phyloP scores from a whole-genome alignment of 2,888 invertebrate genomes.

The Lamellibrachia columna region DNA sequence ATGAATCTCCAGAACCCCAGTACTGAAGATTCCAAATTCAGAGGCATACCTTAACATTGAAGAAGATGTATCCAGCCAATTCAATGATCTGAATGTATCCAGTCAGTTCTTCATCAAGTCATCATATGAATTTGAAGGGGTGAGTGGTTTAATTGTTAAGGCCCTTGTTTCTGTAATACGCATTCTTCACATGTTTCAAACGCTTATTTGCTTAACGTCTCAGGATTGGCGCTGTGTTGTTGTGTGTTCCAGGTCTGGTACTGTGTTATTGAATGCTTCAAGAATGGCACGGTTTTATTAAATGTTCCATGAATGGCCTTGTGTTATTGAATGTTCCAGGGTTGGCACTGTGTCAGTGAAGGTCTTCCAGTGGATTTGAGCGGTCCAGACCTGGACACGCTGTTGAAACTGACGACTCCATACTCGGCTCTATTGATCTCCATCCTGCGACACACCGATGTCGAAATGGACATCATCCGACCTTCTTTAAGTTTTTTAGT shows the following conservation, averaged over 20 bases:
- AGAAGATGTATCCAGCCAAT: constrained; percentile 10
- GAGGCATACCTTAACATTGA: constrained; percentile 21
- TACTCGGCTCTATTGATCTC: constrained; percentile 55
- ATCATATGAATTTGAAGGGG: constrained; percentile 63
- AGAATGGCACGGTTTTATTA: too few relatives aligned
- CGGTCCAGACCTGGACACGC: constrained; percentile 40
- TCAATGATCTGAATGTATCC: constrained; percentile 19
- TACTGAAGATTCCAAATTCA: constrained; percentile 17
- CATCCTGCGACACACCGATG: constrained; percentile 54
- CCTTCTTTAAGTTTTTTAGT: constrained; percentile 29
- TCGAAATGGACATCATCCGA: constrained; percentile 36
- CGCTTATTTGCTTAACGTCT: too few relatives aligned
- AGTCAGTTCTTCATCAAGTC: constrained; percentile 51
- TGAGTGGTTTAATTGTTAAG: constrained; percentile 35
- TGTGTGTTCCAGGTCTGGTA: too few relatives aligned
- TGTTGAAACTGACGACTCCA: constrained; percentile 48
- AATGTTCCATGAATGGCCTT: too few relatives aligned
- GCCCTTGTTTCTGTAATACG: too few relatives aligned
- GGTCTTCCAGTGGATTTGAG: constrained; percentile 48
- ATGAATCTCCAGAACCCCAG: too few relatives aligned
- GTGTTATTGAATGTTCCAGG: constrained; percentile 42
- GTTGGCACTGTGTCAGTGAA: constrained; percentile 55
- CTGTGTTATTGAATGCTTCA: too few relatives aligned
- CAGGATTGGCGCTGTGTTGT: too few relatives aligned
- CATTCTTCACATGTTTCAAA: too few relatives aligned